Evolutionary conservation across 2,888 invertebrate genomes (phyloP).

Genomic region (Eristalinus sepulchralis): DNA sequence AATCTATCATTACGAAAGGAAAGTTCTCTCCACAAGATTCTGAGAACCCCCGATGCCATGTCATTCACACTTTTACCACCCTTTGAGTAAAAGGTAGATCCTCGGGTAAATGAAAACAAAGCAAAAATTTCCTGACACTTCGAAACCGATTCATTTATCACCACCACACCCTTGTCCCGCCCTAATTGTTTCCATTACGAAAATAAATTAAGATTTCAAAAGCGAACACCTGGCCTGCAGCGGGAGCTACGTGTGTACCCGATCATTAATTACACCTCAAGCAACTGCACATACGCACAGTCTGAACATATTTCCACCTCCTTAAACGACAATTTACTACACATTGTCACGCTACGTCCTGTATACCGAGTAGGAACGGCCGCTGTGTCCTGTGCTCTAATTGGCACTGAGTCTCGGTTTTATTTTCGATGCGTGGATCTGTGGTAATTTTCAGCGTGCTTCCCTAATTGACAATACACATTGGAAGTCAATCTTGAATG

Average conservation of each 20-base stretch:
- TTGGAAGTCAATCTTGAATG: conserved; percentile 19
- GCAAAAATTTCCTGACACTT: neutral
- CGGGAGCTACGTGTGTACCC: neutral
- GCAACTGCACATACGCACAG: neutral
- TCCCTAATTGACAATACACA: conserved; percentile 13
- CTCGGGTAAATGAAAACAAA: too few relatives aligned
- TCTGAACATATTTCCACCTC: neutral
- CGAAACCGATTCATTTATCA: neutral
- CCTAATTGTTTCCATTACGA: neutral
- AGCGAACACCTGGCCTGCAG: neutral
- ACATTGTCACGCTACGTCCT: neutral
- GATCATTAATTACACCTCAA: neutral
- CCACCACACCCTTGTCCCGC: neutral
- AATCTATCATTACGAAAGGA: too few relatives aligned
- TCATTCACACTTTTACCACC: too few relatives aligned
- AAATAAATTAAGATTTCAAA: neutral
- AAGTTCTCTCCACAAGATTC: too few relatives aligned
- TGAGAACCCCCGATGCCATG: too few relatives aligned
- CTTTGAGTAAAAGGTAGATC: too few relatives aligned
- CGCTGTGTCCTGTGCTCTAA: neutral
- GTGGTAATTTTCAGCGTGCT: neutral
- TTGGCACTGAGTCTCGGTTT: neutral
- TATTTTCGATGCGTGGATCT: neutral
- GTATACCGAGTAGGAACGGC: neutral
- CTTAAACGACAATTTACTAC: neutral